phyloP scores from a whole-genome alignment of 2,888 invertebrate species.

The Altica lythri region DNA sequence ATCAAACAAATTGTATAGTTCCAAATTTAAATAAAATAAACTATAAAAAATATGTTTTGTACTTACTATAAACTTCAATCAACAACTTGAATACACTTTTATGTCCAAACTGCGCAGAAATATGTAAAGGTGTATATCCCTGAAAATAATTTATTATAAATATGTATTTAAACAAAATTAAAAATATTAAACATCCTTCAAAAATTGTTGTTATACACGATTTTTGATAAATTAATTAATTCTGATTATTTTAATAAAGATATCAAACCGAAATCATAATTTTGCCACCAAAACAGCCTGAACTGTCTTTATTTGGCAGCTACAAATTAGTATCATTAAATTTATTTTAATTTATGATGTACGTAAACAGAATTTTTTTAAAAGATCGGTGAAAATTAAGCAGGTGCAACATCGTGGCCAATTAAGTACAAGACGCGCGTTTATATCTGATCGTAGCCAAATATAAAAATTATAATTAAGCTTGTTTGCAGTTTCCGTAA shows the following conservation, averaged over 20 bases:
- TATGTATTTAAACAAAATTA: neutral
- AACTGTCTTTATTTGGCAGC: constrained; percentile 17
- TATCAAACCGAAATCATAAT: constrained; percentile 5
- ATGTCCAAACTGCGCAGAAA: constrained; percentile 90
- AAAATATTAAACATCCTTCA: neutral
- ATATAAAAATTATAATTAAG: constrained; percentile 25
- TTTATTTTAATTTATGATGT: constrained; percentile 25
- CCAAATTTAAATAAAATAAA: too few species aligned
- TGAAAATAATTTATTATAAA: constrained; percentile 56
- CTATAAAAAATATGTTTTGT: constrained; percentile 18
- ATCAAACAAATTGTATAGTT: too few species aligned
- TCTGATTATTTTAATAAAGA: neutral
- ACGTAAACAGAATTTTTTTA: constrained; percentile 21
- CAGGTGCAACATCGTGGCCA: constrained; percentile 35
- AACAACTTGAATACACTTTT: constrained; percentile 85
- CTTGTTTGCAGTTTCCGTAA: constrained; percentile 16
- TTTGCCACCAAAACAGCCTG: constrained; percentile 5
- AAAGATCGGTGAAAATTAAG: constrained; percentile 30
- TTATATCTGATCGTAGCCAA: constrained; percentile 27
- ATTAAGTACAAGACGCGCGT: constrained; percentile 19
- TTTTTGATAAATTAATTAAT: neutral
- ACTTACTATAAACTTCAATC: constrained; percentile 87
- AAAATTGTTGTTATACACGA: neutral
- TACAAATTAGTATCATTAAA: constrained; percentile 27
- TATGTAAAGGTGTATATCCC: constrained; percentile 93